Evolutionary conservation across 2,888 invertebrate species (phyloP).

Genomic region (Megaustenia siamemsis): DNA sequence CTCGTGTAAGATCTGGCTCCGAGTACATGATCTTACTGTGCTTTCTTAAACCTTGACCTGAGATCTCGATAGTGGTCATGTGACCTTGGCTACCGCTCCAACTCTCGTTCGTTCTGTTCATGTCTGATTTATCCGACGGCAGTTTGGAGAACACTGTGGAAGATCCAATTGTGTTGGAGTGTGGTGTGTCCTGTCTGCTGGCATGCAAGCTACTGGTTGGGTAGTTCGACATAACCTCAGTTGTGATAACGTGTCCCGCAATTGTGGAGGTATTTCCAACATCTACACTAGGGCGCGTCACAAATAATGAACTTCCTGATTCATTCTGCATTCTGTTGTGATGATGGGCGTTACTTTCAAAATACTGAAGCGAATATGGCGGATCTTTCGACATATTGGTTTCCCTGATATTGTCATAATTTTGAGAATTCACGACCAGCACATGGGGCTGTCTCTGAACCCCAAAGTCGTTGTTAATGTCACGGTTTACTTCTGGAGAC

Average conservation of each 20-base stretch:
- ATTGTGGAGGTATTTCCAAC: neutral
- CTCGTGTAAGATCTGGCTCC: slow-evolving; percentile 32
- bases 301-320: neutral
- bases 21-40: slow-evolving; percentile 37
- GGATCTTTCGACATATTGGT: neutral
- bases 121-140: neutral
- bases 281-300: neutral
- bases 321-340: neutral
- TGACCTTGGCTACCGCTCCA: slow-evolving; percentile 28
- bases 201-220: neutral
- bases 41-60: slow-evolving; percentile 16
- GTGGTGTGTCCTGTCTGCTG: neutral
- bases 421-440: neutral
- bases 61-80: slow-evolving; percentile 28
- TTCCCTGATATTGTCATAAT: neutral
- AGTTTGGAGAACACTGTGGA: neutral
- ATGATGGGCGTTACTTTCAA: neutral
- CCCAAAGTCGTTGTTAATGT: neutral
- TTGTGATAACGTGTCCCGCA: neutral
- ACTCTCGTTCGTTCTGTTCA: slow-evolving; percentile 1
- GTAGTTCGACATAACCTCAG: neutral
- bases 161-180: neutral
- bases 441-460: neutral
- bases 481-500: neutral
- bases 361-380: neutral